Percentiles rank a stretch among this genome's conserved stretches.
These are phyloP conservation scores for Tetropium fuscum DNA, from an alignment of 2,888 invertebrate species.

Conservation along the genomic window DNA sequence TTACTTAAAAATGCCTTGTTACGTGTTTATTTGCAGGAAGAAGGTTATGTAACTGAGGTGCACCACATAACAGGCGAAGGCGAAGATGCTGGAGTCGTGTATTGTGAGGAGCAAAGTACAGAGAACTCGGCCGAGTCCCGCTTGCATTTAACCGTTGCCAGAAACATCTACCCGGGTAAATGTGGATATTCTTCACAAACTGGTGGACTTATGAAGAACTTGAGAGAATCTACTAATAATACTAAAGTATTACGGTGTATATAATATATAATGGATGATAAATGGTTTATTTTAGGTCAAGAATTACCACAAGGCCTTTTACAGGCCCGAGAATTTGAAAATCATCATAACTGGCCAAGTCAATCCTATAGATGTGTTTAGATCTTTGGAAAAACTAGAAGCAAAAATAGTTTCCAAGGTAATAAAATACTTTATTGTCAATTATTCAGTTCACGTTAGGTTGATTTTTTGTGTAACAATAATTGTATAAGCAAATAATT, in stretches of 20 bases:
- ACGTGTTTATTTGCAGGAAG: constrained; percentile 69
- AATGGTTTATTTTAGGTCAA: constrained; percentile 70
- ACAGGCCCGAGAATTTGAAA: constrained; percentile 89
- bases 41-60: constrained; percentile 89
- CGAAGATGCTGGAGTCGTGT: constrained; percentile 94
- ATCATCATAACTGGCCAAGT: constrained; percentile 88
- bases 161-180: constrained; percentile 82
- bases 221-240: constrained; percentile 84
- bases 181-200: constrained; percentile 89
- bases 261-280: not conserved
- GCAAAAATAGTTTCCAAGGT: constrained; percentile 80
- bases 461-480: too few species aligned
- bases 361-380: constrained; percentile 79
- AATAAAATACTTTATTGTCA: too few species aligned
- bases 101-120: constrained; percentile 92
- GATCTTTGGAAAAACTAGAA: constrained; percentile 78
- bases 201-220: constrained; percentile 87
- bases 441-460: too few species aligned
- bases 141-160: constrained; percentile 73
- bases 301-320: constrained; percentile 86
- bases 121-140: constrained; percentile 85
- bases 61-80: constrained; percentile 92
- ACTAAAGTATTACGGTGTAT: constrained; percentile 78
- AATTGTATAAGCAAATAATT: too few species aligned
- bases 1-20: not conserved